Evolutionary conservation across 2,888 invertebrate species (phyloP).

Genomic region (Brachylomia viminalis): DNA sequence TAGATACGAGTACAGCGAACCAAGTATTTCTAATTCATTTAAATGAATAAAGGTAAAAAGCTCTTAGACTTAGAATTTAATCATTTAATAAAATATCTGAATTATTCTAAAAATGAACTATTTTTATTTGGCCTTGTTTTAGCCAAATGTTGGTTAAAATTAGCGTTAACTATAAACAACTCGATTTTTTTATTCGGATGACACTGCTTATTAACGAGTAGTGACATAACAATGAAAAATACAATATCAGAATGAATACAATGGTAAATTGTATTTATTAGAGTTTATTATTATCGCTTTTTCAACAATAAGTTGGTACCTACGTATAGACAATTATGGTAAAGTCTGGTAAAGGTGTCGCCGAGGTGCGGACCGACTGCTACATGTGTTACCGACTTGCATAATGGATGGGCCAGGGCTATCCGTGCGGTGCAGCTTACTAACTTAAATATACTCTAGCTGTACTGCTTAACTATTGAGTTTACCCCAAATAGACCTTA

Average conservation of each 20-base stretch:
- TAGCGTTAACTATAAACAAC: not conserved
- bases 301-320: conserved; percentile 74
- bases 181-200: not conserved
- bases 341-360: conserved; percentile 84
- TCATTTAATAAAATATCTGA: too few species aligned
- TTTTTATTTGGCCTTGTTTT: not conserved
- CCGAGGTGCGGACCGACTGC: conserved; percentile 73
- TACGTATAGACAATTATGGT: conserved; percentile 86
- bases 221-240: conserved; percentile 38
- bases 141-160: not conserved
- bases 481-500: conserved; percentile 26
- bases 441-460: conserved; percentile 32
- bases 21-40: conserved; percentile 57
- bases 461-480: not conserved
- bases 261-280: conserved; percentile 70
- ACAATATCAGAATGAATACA: conserved; percentile 44
- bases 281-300: conserved; percentile 69
- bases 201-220: conserved; percentile 27
- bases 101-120: too few species aligned
- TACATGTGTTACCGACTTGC: conserved; percentile 88
- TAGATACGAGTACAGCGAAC: conserved; percentile 61
- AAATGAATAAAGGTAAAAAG: conserved; percentile 9
- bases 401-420: conserved; percentile 86
- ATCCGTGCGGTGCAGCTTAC: conserved; percentile 55
- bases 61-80: not conserved